Base-by-base conservation (phyloP, 2,797 vertebrate species). In the Gallinago stenura region DNA sequence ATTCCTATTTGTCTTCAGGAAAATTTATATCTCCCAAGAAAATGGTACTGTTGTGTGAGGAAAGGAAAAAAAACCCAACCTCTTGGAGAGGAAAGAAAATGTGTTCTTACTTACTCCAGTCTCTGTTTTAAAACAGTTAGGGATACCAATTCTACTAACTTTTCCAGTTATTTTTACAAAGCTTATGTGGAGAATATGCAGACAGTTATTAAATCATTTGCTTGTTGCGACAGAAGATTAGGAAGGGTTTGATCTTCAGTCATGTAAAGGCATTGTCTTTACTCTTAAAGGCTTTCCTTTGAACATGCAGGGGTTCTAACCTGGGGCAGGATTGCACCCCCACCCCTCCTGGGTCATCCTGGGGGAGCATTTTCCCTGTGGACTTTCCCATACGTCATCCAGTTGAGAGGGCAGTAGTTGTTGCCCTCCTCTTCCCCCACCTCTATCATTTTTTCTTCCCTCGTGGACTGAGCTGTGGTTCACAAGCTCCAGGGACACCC, bases 161-260 rank as follows among this genome's bases (percentile, higher is more conserved):
- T 60, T 56, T 60, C 25, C 62, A 33, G 92, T 65, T 64, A 46
- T 48, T 95, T 94, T 87, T 71, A 37, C 77, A 83, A 89, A 89
- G 66, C 60, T 64, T 24, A 12, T 31, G 57, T 62, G 61, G 96
- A 90, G 70, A 84, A 69, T 65, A 79, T 17, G 87, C 79, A 88
- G 96, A 62, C 84, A 91, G 43, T 80, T 62, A 61, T 83, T 62
- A 91, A 92, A 90, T 73, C 51, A 69, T 86, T 87, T 95, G 84
- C 80, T 81, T 48, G 1, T 77, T 85, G 96, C 93, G 95, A 92
- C 75, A 95, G 72, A 82, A 97, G 95, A 93, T 97, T 94, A 96
- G 90, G 89, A 77, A 82, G 53, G 69, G 90, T 97, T 98, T 98
- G 96, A 96, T 97, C 95, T 97, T 90, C 76, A 15, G 88, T 64